These are phyloP conservation scores for Synergus umbraculus DNA, from an alignment of 2,888 invertebrate genomes.

Conservation along the genomic window DNA sequence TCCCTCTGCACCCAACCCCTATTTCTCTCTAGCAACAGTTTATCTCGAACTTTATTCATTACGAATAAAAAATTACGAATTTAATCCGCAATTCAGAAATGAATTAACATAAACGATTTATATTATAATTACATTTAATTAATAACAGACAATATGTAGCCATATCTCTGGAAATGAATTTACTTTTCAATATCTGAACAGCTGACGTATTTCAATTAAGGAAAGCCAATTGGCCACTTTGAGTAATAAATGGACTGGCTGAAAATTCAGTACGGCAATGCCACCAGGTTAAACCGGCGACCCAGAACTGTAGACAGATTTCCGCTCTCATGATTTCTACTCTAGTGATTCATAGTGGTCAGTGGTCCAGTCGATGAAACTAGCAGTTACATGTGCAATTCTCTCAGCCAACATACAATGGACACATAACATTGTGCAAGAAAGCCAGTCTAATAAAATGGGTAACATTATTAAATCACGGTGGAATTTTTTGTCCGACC, in stretches of 20 bases:
- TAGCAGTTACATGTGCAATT: slow-evolving; percentile 12
- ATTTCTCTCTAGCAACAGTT: neutral
- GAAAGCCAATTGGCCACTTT: neutral
- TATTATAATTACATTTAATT: neutral
- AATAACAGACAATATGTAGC: neutral
- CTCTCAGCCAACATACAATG: slow-evolving; percentile 19
- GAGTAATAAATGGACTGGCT: neutral
- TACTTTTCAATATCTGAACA: slow-evolving; percentile 7
- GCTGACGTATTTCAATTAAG: slow-evolving; percentile 33
- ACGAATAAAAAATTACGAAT: neutral
- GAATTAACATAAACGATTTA: no score
- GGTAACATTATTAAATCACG: neutral
- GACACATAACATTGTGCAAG: slow-evolving; percentile 6
- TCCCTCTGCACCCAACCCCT: slow-evolving; percentile 14
- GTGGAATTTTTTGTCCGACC: neutral
- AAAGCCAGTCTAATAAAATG: neutral
- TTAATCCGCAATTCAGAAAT: neutral
- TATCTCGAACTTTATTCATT: no score
- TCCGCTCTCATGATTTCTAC: slow-evolving; percentile 41
- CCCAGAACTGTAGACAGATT: slow-evolving; percentile 52
- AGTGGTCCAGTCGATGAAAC: slow-evolving; percentile 42
- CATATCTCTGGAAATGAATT: neutral
- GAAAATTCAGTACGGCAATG: slow-evolving; percentile 32
- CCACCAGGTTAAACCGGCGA: slow-evolving; percentile 47
- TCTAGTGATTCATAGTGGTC: slow-evolving; percentile 39